These are phyloP conservation scores for Sitodiplosis mosellana DNA, from an alignment of 1,140 invertebrate genomes.

Conservation along the genomic window DNA sequence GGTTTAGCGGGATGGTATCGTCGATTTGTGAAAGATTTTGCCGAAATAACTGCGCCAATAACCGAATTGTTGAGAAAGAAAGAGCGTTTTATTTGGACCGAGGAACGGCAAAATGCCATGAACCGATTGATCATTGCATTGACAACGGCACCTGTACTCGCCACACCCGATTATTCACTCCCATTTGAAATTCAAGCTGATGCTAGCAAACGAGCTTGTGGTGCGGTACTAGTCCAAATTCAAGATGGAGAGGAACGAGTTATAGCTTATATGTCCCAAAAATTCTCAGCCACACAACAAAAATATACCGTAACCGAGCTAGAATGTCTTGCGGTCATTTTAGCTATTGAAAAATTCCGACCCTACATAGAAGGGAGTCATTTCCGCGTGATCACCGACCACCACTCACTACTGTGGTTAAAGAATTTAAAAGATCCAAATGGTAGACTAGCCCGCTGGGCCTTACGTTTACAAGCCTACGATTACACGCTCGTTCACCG, in stretches of 20 bases:
- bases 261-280: slow-evolving; percentile 4
- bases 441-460: no score
- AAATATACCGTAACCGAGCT: slow-evolving; percentile 22
- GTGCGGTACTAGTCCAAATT: not conserved
- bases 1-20: no score
- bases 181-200: not conserved
- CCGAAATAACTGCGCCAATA: no score
- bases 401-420: no score
- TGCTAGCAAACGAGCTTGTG: not conserved
- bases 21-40: no score
- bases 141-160: not conserved
- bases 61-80: no score
- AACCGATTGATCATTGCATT: not conserved
- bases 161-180: not conserved
- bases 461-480: no score
- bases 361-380: slow-evolving; percentile 12
- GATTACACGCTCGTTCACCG: no score
- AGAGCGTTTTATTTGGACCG: no score
- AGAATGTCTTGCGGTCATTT: slow-evolving; percentile 24
- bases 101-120: no score
- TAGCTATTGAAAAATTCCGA: slow-evolving; percentile 18
- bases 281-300: slow-evolving; percentile 17
- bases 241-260: not conserved
- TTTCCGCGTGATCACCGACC: slow-evolving; percentile 16
- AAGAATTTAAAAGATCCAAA: no score